A percentile compares a stretch with the other conserved stretches of the same genome.
Conservation (phyloP, 2,797 vertebrate genomes). For the Tolypeutes matacus region DNA sequence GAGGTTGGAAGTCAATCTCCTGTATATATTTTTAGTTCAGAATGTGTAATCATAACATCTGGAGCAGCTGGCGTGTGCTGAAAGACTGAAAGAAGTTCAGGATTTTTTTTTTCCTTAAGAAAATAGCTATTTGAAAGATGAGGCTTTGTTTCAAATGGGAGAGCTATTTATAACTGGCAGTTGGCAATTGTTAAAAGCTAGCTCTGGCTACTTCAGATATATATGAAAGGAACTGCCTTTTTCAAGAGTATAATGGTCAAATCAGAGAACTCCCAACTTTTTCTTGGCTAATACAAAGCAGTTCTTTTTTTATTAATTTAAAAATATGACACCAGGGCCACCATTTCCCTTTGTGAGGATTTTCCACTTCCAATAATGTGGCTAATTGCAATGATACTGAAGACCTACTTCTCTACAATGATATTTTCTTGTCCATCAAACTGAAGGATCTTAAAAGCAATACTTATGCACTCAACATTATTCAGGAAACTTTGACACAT, state of each 20-base stretch:
- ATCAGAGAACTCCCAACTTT: constrained; percentile 83
- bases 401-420: constrained; percentile 15
- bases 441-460: constrained; percentile 81
- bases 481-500: constrained; percentile 82
- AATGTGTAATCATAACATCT: constrained; percentile 67
- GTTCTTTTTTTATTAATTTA: constrained; percentile 81
- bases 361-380: constrained; percentile 74
- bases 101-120: constrained; percentile 57
- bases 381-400: constrained; percentile 77
- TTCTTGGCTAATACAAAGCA: constrained; percentile 80
- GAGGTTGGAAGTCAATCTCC: constrained; percentile 32
- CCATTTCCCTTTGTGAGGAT: constrained; percentile 65
- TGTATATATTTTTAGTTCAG: constrained; percentile 51
- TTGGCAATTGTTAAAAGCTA: constrained; percentile 79
- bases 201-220: constrained; percentile 75
- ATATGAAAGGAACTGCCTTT: constrained; percentile 80
- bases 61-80: constrained; percentile 62
- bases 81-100: constrained; percentile 64
- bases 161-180: constrained; percentile 83
- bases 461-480: constrained; percentile 77
- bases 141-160: constrained; percentile 82
- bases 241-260: constrained; percentile 83
- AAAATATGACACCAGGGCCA: constrained; percentile 69
- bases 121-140: constrained; percentile 70
- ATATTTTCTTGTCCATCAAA: constrained; percentile 81